Percentiles rank a stretch among this genome's conserved stretches.
These are phyloP conservation scores for Pogona vitticeps DNA, from an alignment of 2,113 vertebrate genomes.

Conservation along the genomic window DNA sequence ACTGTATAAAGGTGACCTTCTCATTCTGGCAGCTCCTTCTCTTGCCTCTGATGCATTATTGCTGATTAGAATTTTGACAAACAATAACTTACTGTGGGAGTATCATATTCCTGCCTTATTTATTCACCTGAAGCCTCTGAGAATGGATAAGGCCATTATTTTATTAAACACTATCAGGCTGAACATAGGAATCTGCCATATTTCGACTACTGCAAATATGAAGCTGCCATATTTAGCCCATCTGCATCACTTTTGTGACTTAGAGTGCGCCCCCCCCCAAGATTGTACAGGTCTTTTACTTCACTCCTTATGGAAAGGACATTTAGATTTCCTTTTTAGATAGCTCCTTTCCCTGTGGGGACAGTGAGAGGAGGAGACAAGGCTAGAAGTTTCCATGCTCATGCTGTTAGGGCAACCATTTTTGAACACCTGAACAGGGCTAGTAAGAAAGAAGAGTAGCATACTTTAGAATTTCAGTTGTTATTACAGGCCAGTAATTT, in stretches of 20 bases:
- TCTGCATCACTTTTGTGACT: background rate
- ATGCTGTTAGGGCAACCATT: too few species aligned
- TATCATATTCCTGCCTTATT: background rate
- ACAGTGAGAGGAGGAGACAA: too few species aligned
- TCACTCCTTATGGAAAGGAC: background rate
- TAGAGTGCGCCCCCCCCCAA: background rate
- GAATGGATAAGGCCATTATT: background rate
- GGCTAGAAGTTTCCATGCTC: too few species aligned
- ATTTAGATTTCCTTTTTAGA: background rate
- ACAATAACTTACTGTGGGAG: background rate
- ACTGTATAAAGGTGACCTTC: background rate
- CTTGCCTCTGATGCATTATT: background rate
- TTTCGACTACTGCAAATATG: background rate
- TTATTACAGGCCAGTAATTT: conserved; percentile 35
- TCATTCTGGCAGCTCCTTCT: background rate
- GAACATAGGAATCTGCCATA: background rate
- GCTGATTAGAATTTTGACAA: too few species aligned
- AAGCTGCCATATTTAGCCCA: background rate
- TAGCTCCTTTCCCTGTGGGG: background rate
- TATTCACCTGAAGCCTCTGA: background rate
- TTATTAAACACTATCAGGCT: background rate
- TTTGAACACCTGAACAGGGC: too few species aligned
- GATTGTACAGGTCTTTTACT: background rate
- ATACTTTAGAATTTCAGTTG: conserved; percentile 25
- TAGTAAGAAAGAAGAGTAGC: too few species aligned